Evolutionary conservation across 1,140 invertebrate genomes (phyloP).

Genomic region (Chymomyza costata): DNA sequence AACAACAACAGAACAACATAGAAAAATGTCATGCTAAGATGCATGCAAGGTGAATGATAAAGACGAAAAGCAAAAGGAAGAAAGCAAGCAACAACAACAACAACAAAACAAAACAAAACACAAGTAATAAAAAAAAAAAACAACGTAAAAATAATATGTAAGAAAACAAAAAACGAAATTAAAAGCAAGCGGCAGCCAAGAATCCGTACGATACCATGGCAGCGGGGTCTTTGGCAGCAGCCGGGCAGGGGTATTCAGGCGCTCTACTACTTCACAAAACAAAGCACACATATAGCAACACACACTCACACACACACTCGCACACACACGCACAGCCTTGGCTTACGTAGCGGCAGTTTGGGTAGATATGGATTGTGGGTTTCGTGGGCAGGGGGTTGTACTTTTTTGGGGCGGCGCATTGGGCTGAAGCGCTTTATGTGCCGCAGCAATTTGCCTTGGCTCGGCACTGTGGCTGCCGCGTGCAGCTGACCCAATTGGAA

Average conservation of each 20-base stretch:
- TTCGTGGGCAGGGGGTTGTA: too few species aligned
- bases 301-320: constrained; percentile 2
- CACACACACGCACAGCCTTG: neutral
- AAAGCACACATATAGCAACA: neutral
- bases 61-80: neutral
- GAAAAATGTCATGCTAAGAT: neutral
- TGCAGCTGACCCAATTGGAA: too few species aligned
- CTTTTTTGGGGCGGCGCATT: too few species aligned
- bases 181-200: neutral
- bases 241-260: neutral
- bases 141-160: neutral
- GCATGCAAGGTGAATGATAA: neutral
- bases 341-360: too few species aligned
- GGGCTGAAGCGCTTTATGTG: too few species aligned
- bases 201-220: neutral
- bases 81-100: neutral
- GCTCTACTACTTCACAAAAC: neutral
- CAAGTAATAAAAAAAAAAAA: neutral
- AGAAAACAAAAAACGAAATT: neutral
- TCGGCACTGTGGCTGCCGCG: too few species aligned
- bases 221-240: neutral
- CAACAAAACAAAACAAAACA: neutral
- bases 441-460: too few species aligned
- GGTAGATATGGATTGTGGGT: too few species aligned
- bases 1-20: neutral